These are phyloP conservation scores for Geotrupes spiniger DNA, from an alignment of 2,888 invertebrate species.

Conservation along the genomic window DNA sequence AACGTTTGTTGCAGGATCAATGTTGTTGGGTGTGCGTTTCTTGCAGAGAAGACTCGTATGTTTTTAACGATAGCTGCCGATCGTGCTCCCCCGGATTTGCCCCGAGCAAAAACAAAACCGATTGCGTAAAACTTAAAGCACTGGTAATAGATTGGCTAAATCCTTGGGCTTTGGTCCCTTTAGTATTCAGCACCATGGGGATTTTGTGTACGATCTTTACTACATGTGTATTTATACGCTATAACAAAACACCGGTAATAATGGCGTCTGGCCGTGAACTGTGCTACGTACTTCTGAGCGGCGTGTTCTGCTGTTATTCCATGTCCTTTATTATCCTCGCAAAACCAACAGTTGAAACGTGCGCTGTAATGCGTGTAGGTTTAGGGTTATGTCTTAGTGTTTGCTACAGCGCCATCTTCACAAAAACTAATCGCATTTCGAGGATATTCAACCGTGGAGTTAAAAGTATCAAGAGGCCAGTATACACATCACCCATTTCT, in stretches of 20 bases:
- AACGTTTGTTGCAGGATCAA: conserved; percentile 53
- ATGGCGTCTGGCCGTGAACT: conserved; percentile 77
- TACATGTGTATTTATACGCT: conserved; percentile 62
- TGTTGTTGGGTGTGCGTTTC: conserved; percentile 72
- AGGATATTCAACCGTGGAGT: conserved; percentile 71
- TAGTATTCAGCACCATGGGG: conserved; percentile 60
- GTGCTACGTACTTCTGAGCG: conserved; percentile 71
- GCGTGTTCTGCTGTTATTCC: conserved; percentile 67
- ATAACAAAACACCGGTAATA: conserved; percentile 55
- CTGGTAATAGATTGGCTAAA: conserved; percentile 61
- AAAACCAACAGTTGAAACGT: conserved; percentile 62
- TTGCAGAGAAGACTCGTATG: conserved; percentile 62
- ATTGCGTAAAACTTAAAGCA: conserved; percentile 58
- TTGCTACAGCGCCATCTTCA: conserved; percentile 72
- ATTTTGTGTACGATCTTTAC: conserved; percentile 61
- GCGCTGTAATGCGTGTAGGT: conserved; percentile 64
- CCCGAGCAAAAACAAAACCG: conserved; percentile 51
- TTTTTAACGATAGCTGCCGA: conserved; percentile 60
- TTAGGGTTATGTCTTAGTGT: conserved; percentile 70
- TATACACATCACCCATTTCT: conserved; percentile 72
- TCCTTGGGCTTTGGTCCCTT: conserved; percentile 65
- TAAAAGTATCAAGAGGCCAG: conserved; percentile 67
- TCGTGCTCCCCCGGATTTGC: conserved; percentile 57
- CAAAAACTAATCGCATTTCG: conserved; percentile 73
- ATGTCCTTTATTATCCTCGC: conserved; percentile 71